A percentile compares a stretch with the other conserved stretches of the same genome.
Evolutionary conservation across 2,797 vertebrate genomes (phyloP).

Genomic region (Acrossocheilus wenchowensis): DNA sequence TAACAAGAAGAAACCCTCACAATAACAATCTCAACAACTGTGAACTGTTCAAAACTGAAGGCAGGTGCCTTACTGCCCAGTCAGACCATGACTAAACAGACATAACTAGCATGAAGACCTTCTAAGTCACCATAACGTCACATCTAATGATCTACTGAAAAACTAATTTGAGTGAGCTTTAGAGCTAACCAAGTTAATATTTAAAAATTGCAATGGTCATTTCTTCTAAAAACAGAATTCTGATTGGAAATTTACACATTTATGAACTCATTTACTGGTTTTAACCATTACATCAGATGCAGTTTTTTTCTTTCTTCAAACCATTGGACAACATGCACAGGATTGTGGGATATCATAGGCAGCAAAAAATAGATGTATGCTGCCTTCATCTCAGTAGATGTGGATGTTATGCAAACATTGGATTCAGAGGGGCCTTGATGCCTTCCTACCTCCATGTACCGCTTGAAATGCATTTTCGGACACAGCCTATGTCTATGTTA

Average conservation of each 20-base stretch:
- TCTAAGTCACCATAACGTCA: background rate
- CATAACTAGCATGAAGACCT: background rate
- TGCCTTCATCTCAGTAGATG: background rate
- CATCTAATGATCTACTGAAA: background rate
- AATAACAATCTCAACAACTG: background rate
- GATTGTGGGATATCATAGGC: conserved; percentile 17
- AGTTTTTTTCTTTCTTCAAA: background rate
- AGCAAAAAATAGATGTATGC: background rate
- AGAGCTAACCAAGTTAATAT: background rate
- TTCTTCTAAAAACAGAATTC: background rate
- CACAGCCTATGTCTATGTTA: background rate
- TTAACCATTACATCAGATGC: background rate
- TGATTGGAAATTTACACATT: background rate
- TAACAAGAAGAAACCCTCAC: background rate
- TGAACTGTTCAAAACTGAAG: background rate
- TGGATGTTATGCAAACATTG: conserved; percentile 9
- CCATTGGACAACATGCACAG: background rate
- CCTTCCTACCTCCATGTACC: background rate
- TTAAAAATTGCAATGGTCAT: background rate
- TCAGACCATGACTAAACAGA: background rate
- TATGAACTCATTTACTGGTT: background rate
- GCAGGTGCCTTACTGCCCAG: background rate
- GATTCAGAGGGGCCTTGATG: conserved; percentile 15
- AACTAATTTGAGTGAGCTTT: background rate
- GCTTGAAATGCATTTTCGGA: background rate